phyloP scores from a whole-genome alignment of 2,797 vertebrate species.

The Takifugu ocellatus region DNA sequence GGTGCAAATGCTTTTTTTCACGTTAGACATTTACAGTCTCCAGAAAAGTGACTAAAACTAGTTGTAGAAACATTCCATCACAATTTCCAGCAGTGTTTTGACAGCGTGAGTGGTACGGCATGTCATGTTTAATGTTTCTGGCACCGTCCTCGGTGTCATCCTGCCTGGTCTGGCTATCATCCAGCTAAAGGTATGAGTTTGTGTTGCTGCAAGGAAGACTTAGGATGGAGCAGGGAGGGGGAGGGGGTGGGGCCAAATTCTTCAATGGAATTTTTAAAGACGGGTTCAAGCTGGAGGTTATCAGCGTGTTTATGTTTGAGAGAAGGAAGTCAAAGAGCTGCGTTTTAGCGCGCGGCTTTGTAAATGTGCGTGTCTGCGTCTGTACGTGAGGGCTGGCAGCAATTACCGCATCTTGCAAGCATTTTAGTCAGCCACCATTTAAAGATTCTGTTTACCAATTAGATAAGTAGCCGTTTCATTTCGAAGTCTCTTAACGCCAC shows the following conservation, averaged over 20 bases:
- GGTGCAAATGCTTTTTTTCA: too few species aligned
- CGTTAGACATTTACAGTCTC: neutral
- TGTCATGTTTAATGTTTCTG: slow-evolving; percentile 56
- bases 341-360: slow-evolving; percentile 24
- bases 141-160: slow-evolving; percentile 54
- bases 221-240: slow-evolving; percentile 1
- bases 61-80: slow-evolving; percentile 24
- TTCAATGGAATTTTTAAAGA: slow-evolving; percentile 67
- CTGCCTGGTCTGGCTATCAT: slow-evolving; percentile 49
- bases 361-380: slow-evolving; percentile 41
- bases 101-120: slow-evolving; percentile 31
- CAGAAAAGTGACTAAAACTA: neutral
- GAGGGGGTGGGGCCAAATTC: slow-evolving; percentile 15
- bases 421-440: slow-evolving; percentile 79
- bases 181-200: slow-evolving; percentile 55
- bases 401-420: slow-evolving; percentile 80
- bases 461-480: slow-evolving; percentile 78
- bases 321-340: slow-evolving; percentile 45
- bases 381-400: slow-evolving; percentile 73
- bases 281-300: slow-evolving; percentile 66
- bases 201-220: slow-evolving; percentile 38
- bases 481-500: slow-evolving; percentile 73
- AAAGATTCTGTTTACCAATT: slow-evolving; percentile 81
- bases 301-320: slow-evolving; percentile 63
- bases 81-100: slow-evolving; percentile 30